Conservation (phyloP, 2,888 invertebrate species). For the Argyresthia goedartella region DNA sequence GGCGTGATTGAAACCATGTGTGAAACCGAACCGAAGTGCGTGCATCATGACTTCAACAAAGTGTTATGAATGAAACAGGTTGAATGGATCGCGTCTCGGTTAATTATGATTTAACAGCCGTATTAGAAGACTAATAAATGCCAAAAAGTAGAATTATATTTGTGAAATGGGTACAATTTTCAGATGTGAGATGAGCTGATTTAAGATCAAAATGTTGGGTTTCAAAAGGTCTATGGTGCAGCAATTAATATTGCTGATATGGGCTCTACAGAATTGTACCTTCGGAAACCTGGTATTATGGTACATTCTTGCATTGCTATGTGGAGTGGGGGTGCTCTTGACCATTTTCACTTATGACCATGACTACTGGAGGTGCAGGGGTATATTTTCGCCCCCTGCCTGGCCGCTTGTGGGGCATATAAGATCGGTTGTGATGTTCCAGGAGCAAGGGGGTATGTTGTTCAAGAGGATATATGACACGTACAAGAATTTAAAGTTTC, state of each 20-base stretch:
- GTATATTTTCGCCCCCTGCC: conserved; percentile 50
- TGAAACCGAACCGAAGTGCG: too few species aligned
- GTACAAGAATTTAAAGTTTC: conserved; percentile 39
- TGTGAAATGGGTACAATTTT: conserved; percentile 17
- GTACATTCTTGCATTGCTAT: conserved; percentile 26
- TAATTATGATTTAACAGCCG: too few species aligned
- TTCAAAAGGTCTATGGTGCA: conserved; percentile 40
- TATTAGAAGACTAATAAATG: too few species aligned
- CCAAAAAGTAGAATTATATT: not conserved
- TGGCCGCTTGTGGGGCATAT: conserved; percentile 58
- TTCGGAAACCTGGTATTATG: conserved; percentile 32
- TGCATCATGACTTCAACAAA: too few species aligned
- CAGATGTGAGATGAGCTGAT: too few species aligned
- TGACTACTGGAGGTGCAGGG: conserved; percentile 49
- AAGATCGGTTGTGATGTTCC: conserved; percentile 42
- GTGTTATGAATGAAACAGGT: too few species aligned
- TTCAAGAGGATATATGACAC: conserved; percentile 55
- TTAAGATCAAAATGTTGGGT: conserved; percentile 45
- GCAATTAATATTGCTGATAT: conserved; percentile 29
- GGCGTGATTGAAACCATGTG: not conserved
- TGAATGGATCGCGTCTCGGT: too few species aligned
- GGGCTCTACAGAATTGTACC: conserved; percentile 38
- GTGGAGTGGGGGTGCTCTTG: conserved; percentile 23
- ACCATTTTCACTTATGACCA: conserved; percentile 50
- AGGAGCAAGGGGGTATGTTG: conserved; percentile 56